Percentiles rank a stretch among this genome's conserved stretches.
These are phyloP conservation scores for Rhynchotus rufescens DNA, from an alignment of 2,797 vertebrate genomes.

Conservation along the genomic window DNA sequence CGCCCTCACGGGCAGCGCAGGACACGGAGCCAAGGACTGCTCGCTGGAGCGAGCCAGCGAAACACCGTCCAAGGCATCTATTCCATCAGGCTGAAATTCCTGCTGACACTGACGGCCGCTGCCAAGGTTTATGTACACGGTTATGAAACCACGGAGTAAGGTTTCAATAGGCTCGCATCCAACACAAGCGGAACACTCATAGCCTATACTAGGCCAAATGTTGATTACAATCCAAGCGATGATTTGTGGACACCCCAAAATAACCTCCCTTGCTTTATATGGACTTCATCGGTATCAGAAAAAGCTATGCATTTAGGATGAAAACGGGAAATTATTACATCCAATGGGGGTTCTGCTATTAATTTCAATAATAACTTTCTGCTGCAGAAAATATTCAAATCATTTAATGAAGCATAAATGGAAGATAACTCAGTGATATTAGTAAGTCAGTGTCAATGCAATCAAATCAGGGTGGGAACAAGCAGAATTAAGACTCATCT, in stretches of 20 bases:
- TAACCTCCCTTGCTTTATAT: not conserved
- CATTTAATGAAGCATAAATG: not conserved
- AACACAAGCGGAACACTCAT: not conserved
- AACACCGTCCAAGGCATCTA: not conserved
- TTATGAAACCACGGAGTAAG: not conserved
- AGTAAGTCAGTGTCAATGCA: not conserved
- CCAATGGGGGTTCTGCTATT: not conserved
- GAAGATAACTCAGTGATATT: not conserved
- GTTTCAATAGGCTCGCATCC: not conserved
- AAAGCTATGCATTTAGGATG: not conserved
- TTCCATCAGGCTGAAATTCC: not conserved
- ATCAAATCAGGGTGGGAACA: not conserved
- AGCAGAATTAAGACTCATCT: not conserved
- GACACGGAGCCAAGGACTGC: constrained; percentile 29
- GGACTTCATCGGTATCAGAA: not conserved
- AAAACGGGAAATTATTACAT: not conserved
- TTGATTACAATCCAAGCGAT: not conserved
- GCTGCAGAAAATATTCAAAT: not conserved
- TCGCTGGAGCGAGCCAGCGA: constrained; percentile 26
- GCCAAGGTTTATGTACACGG: not conserved
- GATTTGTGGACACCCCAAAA: not conserved
- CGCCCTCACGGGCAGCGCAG: not conserved
- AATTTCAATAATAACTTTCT: not conserved
- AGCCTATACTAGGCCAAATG: not conserved
- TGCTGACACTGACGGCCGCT: not conserved